These are phyloP conservation scores for Candidula unifasciata DNA, from an alignment of 2,888 invertebrate genomes.

Conservation along the genomic window DNA sequence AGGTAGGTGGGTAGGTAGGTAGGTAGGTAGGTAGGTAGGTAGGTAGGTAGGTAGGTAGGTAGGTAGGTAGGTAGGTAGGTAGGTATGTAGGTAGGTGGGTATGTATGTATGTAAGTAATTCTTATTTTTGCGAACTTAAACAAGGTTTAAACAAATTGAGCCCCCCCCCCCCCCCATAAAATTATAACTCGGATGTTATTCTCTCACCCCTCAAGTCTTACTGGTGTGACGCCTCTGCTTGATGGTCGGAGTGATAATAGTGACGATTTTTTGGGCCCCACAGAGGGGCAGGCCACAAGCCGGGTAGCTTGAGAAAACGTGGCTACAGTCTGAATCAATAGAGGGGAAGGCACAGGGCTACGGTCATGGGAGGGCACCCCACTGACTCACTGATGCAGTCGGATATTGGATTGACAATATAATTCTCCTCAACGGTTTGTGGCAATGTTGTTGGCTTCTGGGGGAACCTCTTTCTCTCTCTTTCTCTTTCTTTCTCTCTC, in stretches of 20 bases:
- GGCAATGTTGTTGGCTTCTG: background rate
- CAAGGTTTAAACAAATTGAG: too few species aligned
- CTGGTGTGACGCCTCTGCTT: too few species aligned
- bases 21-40: background rate
- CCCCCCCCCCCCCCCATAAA: too few species aligned
- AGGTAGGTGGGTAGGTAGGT: background rate
- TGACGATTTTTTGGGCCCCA: too few species aligned
- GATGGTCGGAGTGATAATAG: too few species aligned
- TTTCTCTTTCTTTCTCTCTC: background rate
- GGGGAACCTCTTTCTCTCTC: background rate
- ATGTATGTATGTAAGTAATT: background rate
- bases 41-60: background rate
- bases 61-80: background rate
- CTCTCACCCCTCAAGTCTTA: too few species aligned
- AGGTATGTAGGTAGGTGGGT: background rate
- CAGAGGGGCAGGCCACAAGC: too few species aligned
- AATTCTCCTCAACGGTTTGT: constrained; percentile 38
- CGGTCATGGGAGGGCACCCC: constrained; percentile 30
- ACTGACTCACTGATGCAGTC: constrained; percentile 47
- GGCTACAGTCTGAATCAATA: constrained; percentile 22
- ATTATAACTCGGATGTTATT: too few species aligned
- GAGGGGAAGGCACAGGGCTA: constrained; percentile 12
- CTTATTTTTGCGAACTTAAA: background rate
- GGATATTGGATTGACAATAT: constrained; percentile 51
- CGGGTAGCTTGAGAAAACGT: background rate